Evolutionary conservation across 2,113 vertebrate species (phyloP).

Genomic region (Melanocharis versteri): DNA sequence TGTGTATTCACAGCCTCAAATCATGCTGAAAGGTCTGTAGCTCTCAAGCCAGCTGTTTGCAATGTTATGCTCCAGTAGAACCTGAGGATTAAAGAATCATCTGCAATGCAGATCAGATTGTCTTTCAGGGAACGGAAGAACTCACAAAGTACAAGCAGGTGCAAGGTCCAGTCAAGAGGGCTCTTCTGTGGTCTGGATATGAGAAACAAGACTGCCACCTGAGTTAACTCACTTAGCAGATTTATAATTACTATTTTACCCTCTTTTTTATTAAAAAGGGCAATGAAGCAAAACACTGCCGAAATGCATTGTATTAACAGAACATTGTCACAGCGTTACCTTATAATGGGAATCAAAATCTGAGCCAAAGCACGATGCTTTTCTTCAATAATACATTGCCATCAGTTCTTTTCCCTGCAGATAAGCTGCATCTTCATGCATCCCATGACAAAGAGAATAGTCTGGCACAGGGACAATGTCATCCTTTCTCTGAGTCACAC

Average conservation of each 20-base stretch:
- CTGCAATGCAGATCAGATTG: constrained; percentile 15
- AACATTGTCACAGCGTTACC: neutral
- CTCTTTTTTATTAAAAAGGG: neutral
- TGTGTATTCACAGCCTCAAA: neutral
- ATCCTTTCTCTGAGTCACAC: neutral
- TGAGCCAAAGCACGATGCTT: neutral
- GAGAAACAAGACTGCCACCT: neutral
- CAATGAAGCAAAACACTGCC: neutral
- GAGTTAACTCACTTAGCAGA: neutral
- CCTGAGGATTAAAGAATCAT: neutral
- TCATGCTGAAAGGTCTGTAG: neutral
- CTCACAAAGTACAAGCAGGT: neutral
- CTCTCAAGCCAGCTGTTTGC: neutral
- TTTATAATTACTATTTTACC: neutral
- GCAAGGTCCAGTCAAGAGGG: neutral
- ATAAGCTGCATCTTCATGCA: neutral
- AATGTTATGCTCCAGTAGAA: neutral
- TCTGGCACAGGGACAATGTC: neutral
- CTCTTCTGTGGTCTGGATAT: neutral
- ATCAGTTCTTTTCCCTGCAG: neutral
- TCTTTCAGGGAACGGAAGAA: neutral
- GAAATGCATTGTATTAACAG: neutral
- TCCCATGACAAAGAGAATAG: neutral
- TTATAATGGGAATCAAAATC: neutral
- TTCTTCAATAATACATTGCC: constrained; percentile 23